Base-by-base conservation (phyloP, 2,888 invertebrate species). In the Lochmaea crataegi region DNA sequence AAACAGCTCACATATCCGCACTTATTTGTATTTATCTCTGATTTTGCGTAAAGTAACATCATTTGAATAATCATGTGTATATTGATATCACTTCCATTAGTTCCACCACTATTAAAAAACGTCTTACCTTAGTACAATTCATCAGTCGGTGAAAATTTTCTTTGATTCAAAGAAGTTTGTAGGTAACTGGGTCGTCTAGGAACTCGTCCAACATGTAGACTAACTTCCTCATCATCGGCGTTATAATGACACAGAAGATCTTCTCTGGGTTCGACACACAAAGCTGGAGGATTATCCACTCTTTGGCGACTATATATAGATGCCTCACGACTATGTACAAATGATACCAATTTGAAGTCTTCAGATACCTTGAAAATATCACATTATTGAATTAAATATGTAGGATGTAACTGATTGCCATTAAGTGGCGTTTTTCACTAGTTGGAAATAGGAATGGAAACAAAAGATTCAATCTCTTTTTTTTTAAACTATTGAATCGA, bases 331-430 rank as follows among this genome's bases (percentile, higher is more conserved):
- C 92, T 88, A 87, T 91, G 91, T 87, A 90, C 92, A 87, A 90
- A 92, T 5, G 92, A 91, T 60, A 89, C 88, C 56, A 89, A 86
- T 78, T 88, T 86, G 83, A 93, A 93, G 66, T 87, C 87, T 69
- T 88, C 86, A 11, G 89, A 88, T 9, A 69, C 69, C 69, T 69
- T 38, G 26, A 68, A 60, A 57, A 65, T 22, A 22, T 7, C 11
- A 48, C 48, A 48, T 16, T 48, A 26, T 14, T 53, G 11, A 18
- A 26, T 53, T 14, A 48, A 22, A n/a, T 51, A 38, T 18, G 22
- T n/a, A 18, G 16, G 6, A n/a, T 45, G 12, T 10, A 42, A 41
- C 14, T 45, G 26, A 26, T 9, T 14, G 4, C 18, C 12, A 7
- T 6, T 58, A 12, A 22, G 18, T 22, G 58, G 3, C 7, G 41